Evolutionary conservation across 2,888 invertebrate species (phyloP).

Genomic region (Chaitophorus viminalis): DNA sequence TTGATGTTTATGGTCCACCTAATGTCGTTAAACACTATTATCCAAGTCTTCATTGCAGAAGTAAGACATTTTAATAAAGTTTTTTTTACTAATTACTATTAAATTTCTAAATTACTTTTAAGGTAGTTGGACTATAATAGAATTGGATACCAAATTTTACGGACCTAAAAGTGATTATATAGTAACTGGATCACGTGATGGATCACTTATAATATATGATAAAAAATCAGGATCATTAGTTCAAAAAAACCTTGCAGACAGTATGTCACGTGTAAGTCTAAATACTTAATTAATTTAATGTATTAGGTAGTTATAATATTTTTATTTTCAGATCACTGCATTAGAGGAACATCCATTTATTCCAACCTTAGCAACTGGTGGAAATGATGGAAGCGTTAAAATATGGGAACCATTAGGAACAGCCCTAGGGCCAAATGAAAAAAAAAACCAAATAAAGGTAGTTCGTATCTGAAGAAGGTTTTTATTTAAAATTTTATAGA

Average conservation of each 20-base stretch:
- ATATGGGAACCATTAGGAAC: constrained; percentile 84
- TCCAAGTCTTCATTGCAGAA: constrained; percentile 77
- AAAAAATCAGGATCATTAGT: constrained; percentile 86
- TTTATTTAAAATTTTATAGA: neutral
- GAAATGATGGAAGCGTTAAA: constrained; percentile 91
- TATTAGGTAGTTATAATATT: too few relatives aligned
- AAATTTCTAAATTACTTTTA: too few relatives aligned
- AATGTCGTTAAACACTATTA: constrained; percentile 71
- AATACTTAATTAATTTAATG: constrained; percentile 19
- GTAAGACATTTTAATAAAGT: constrained; percentile 69
- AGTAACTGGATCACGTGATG: constrained; percentile 94
- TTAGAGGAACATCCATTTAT: constrained; percentile 89
- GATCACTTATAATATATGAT: constrained; percentile 88
- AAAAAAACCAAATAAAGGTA: constrained; percentile 64
- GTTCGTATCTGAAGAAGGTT: constrained; percentile 28
- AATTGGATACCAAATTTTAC: constrained; percentile 94
- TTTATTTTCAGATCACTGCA: constrained; percentile 83
- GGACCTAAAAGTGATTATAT: constrained; percentile 91
- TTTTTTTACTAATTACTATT: too few relatives aligned
- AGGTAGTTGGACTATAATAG: constrained; percentile 72
- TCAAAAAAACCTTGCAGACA: constrained; percentile 87
- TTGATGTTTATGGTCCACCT: constrained; percentile 74
- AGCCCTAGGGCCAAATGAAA: constrained; percentile 66
- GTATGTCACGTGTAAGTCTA: constrained; percentile 77
- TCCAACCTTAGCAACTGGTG: constrained; percentile 90